Evolutionary conservation across 1,140 invertebrate species (phyloP), one percentile per base, ranked within the genome.

Genomic region (Eciton burchellii): DNA sequence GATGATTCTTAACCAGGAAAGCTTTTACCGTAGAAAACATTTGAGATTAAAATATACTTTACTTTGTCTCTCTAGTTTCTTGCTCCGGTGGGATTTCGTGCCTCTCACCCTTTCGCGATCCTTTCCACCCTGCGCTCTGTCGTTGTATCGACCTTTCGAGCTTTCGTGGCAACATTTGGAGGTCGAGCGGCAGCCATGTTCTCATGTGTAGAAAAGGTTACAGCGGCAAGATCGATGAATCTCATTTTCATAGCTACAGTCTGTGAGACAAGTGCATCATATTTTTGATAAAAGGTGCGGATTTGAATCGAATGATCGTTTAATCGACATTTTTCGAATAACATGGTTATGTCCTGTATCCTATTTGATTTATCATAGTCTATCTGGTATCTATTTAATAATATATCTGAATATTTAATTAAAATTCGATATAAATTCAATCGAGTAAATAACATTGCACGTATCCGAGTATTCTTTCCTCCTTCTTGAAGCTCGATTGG

Each of bases 1-100:
- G 73, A 65, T 59, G 12, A n/a, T 45, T 45, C 60, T 81, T 89
- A 81, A 89, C 43, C 81, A 87, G 85, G 49, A 82, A 89, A 89
- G 87, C 89, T 89, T 86, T 81, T 72, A 86, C 89, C 86, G 84
- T 81, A 47, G 56, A 41, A 54, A 45, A 52, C 84, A 70, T 83
- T 89, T 84, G 82, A 87, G 87, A 88, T 88, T 85, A 85, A 88
- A 76, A 26, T 60, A 26, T 60, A 49, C 29, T 82, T 74, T 59
- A 74, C 57, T 54, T 85, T 66, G 47, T 43, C 47, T 12, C 16
- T 57, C 43, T 35, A 52, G 73, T 63, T 88, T 70, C 81, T 66
- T 77, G 57, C 52, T 59, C 70, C 19, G 1, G 45, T 63, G 11
- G 45, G 47, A 49, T 74, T 11, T 21, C 29, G 26, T 47, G 35